A percentile compares a stretch with the other conserved stretches of the same genome.
These are phyloP conservation scores for Deroptyus accipitrinus DNA, from an alignment of 2,113 vertebrate species.

Conservation along the genomic window DNA sequence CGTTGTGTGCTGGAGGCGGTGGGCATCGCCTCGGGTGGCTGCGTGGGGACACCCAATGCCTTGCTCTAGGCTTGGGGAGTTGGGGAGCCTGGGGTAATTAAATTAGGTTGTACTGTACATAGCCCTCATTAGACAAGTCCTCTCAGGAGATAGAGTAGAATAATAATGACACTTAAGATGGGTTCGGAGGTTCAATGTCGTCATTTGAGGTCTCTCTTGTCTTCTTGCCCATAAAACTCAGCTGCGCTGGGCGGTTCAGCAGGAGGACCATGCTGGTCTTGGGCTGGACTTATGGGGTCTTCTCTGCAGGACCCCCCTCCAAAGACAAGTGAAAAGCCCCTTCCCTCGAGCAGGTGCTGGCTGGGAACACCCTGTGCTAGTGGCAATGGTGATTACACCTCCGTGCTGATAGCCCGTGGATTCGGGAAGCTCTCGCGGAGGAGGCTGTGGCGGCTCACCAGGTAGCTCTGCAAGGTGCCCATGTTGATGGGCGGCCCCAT, in stretches of 20 bases:
- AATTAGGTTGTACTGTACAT: conserved; percentile 40
- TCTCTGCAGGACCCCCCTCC: not conserved
- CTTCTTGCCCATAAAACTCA: not conserved
- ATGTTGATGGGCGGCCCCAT: conserved; percentile 79
- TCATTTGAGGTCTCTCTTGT: not conserved
- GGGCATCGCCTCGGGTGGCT: not conserved
- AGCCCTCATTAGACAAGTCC: conserved; percentile 69
- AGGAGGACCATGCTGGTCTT: not conserved
- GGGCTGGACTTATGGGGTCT: not conserved
- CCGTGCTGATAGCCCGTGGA: conserved; percentile 90
- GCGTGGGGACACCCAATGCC: not conserved
- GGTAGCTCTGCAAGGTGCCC: conserved; percentile 78
- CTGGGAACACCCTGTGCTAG: not conserved
- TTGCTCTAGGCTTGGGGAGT: not conserved
- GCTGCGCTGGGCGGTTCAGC: not conserved
- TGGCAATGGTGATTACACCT: conserved; percentile 78
- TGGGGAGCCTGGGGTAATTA: not conserved
- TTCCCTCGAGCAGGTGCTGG: not conserved
- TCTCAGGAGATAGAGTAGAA: conserved; percentile 34
- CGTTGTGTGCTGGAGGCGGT: fast-evolving
- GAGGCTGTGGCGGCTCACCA: conserved; percentile 80
- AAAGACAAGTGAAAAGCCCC: not conserved
- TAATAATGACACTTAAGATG: conserved; percentile 9
- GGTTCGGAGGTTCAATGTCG: not conserved
- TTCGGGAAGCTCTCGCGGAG: conserved; percentile 82